Evolutionary conservation across 2,888 invertebrate genomes (phyloP), one percentile per base, ranked within the genome.

Genomic region (Amphipoea lucens): DNA sequence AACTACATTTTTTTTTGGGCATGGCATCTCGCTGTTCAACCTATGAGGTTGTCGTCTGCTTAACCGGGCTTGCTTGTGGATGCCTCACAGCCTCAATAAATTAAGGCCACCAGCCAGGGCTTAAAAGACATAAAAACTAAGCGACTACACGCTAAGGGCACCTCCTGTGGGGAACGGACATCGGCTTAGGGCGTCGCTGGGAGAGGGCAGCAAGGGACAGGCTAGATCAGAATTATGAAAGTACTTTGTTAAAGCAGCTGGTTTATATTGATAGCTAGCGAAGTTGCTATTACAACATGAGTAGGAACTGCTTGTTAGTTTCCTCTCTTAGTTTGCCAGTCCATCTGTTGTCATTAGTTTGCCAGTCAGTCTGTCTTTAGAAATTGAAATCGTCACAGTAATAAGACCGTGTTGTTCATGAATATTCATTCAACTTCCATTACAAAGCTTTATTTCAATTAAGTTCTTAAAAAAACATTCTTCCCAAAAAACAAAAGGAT

Each of bases 261-360:
- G 4, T 29, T 14, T 11, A 36, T 6, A 11, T 66, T 65, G 29
- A 12, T 17, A 7, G 17, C 7, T 36, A 42, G 23, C 51, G 51
- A 54, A 45, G 45, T 66, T 48, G 63, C 78, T 77, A 54, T 54
- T n/a, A 7, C 9, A 42, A 63, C 2, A n/a, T 17, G 6, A 62
- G 14, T 77, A 76, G 48, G 78, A 51, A 42, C 29, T 45, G 11
- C n/a, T 45, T 45, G 17, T 42, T n/a, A 40, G 7, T 66, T 67
- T 67, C 40, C 11, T 65, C 66, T 23, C 4, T 67, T 42, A 2
- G 12, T 17, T n/a, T 42, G 42, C 42, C 42, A n/a, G n/a, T 42
- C 2, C n/a, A 67, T 42, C 9, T n/a, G 42, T 42, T 67, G n/a
- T 23, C 29, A 62, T 62, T 62, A 12, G 6, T 29, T 29, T 62